Evolutionary conservation across 2,888 invertebrate genomes (phyloP).

Genomic region (Nasonia oneida): DNA sequence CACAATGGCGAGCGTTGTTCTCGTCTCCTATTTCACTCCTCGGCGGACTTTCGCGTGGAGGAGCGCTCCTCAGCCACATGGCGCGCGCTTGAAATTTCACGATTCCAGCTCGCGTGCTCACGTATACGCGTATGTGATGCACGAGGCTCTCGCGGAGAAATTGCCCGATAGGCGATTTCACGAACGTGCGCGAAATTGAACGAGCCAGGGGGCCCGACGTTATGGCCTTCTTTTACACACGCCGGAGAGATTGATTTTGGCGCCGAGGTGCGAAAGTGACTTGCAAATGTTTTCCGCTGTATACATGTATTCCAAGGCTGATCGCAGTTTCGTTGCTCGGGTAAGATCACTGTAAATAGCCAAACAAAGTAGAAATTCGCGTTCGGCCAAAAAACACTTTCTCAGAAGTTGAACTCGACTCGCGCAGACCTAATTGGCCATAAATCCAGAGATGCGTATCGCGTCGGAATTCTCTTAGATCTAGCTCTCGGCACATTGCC

Average conservation of each 20-base stretch:
- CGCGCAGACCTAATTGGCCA: background rate
- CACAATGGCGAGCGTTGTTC: background rate
- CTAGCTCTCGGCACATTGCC: background rate
- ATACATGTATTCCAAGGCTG: background rate
- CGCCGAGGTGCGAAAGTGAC: slow-evolving; percentile 31
- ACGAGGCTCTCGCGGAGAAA: slow-evolving; percentile 39
- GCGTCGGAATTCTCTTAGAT: background rate
- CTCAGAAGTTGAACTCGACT: background rate
- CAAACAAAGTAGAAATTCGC: background rate
- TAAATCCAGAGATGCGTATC: background rate
- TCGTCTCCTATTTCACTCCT: slow-evolving; percentile 9
- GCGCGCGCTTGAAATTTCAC: slow-evolving; percentile 4
- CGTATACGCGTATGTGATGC: background rate
- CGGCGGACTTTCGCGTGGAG: background rate
- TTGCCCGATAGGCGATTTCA: slow-evolving; percentile 60
- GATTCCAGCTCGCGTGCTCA: background rate
- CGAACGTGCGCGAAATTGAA: slow-evolving; percentile 65
- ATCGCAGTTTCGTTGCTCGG: background rate
- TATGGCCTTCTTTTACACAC: too few relatives aligned
- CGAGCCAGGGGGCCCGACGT: background rate
- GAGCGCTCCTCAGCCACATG: background rate
- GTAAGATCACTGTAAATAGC: background rate
- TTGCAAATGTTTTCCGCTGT: background rate
- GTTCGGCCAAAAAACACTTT: background rate
- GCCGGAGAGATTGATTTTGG: slow-evolving; percentile 6